Percentiles rank a stretch among this genome's conserved stretches.
Evolutionary conservation across 2,113 vertebrate species (phyloP).

Genomic region (Amazona vittata): DNA sequence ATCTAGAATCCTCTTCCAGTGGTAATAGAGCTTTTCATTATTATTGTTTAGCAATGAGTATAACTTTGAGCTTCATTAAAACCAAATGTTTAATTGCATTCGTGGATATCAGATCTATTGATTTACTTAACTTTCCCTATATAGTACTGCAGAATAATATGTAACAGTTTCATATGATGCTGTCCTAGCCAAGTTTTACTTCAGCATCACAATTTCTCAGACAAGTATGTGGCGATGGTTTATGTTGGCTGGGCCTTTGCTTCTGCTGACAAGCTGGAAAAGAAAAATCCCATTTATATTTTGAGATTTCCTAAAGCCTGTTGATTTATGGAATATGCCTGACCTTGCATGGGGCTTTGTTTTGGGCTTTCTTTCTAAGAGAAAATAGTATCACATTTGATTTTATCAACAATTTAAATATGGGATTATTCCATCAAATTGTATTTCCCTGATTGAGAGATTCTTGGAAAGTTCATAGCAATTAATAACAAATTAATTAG

Average conservation of each 20-base stretch:
- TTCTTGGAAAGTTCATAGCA: background rate
- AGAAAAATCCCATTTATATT: constrained; percentile 71
- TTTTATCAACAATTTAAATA: background rate
- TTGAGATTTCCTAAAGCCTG: constrained; percentile 67
- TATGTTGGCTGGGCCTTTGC: constrained; percentile 65
- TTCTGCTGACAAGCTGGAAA: constrained; percentile 70
- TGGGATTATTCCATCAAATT: constrained; percentile 2
- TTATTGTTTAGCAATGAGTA: constrained; percentile 2
- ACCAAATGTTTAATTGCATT: constrained; percentile 67
- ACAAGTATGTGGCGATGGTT: constrained; percentile 66
- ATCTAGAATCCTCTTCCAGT: background rate
- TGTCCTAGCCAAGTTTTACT: constrained; percentile 47
- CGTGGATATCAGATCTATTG: constrained; percentile 48
- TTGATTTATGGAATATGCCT: constrained; percentile 61
- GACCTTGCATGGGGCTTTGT: constrained; percentile 16
- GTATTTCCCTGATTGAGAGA: background rate
- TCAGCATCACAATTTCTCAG: constrained; percentile 62
- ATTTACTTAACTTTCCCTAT: constrained; percentile 34
- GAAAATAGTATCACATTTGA: background rate
- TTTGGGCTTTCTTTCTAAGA: background rate
- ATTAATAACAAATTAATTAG: background rate
- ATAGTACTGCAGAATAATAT: constrained; percentile 30
- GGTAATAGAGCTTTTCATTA: background rate
- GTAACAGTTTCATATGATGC: constrained; percentile 30
- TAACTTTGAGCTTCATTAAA: constrained; percentile 46